Base-by-base conservation (phyloP, 2,113 vertebrate species). In the Seriola quinqueradiata region DNA sequence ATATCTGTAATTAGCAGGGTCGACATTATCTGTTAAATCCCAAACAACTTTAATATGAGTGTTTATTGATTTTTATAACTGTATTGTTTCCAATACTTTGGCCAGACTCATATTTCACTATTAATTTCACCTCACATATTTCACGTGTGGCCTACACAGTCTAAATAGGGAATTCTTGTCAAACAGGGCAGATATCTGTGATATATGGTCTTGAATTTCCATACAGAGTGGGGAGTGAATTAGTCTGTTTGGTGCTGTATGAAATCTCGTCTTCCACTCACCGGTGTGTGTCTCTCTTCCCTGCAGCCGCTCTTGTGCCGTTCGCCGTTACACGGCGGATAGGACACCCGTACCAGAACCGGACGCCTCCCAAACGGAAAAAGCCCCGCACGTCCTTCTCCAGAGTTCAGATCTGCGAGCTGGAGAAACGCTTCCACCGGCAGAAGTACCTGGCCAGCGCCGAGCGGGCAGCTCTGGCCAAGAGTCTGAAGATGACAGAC, bases 391-490 rank as follows among this genome's bases (percentile, higher is more conserved):
- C 98, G 3, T 99, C 98, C 54, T 99, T 99, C 93, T 98, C 97
- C 14, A 95, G 98, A 36, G 96, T 99, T 90, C 98, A 99, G 94
- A 99, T 99, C 90, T 99, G 98, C 58, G 98, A 99, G 92, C 94
- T 99, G 94, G 98, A 99, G 95, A 99, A 99, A 79, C 96, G 98
- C 32, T 99, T 99, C 92, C 97, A 99, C 75, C 95, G 98, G 17
- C 98, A 99, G 96, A 99, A 99, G 85, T 99, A 99, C 83, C 92
- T 99, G 92, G 98, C 98, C 58, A 98, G 97, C 4, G 97, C 98
- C 0, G 98, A 99, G 91, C 96, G 98, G 0, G 98, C 97, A 0
- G 95, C 97, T 40, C 94, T 99, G 84, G 98, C 98, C 82, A 99
- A 99, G 89, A 96, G 96, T 13, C 97, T 99, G 81, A 99, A 99